These are phyloP conservation scores for Myiozetetes cayanensis DNA, from an alignment of 2,113 vertebrate species.

Conservation along the genomic window DNA sequence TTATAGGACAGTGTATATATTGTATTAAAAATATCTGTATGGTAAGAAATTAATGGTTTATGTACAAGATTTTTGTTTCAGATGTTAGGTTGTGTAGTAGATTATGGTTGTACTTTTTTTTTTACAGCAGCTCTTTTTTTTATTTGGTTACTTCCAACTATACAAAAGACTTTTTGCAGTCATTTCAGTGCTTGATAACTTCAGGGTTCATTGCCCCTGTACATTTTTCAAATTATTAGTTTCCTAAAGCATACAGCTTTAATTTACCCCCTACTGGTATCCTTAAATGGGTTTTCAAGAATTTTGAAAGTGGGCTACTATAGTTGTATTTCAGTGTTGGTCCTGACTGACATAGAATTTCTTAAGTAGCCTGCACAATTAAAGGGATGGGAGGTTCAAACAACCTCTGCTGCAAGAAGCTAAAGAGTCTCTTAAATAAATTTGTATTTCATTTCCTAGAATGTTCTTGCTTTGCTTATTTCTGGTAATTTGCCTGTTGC, in stretches of 20 bases:
- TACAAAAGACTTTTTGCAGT: constrained; percentile 54
- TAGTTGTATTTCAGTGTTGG: constrained; percentile 24
- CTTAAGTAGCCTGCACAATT: constrained; percentile 38
- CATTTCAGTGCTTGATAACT: constrained; percentile 66
- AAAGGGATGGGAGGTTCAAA: constrained; percentile 33
- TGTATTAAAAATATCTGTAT: neutral
- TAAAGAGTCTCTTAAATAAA: constrained; percentile 26
- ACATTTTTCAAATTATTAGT: constrained; percentile 79
- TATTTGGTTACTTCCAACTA: constrained; percentile 44
- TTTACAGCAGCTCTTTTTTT: constrained; percentile 15
- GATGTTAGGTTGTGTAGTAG: neutral
- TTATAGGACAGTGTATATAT: neutral
- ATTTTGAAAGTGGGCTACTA: constrained; percentile 64
- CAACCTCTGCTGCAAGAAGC: constrained; percentile 7
- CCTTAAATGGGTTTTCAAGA: constrained; percentile 74
- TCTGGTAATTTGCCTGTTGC: constrained; percentile 37
- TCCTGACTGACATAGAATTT: constrained; percentile 50
- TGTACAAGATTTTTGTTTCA: neutral
- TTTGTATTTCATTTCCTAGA: constrained; percentile 43
- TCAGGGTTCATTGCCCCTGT: constrained; percentile 75
- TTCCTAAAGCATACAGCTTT: constrained; percentile 75
- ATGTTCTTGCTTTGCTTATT: constrained; percentile 43
- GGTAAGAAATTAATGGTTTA: neutral
- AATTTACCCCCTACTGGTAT: constrained; percentile 75
- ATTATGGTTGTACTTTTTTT: neutral